Evolutionary conservation across 1,140 invertebrate genomes (phyloP), one percentile per base, ranked within the genome.

Genomic region (Ectropis grisescens): DNA sequence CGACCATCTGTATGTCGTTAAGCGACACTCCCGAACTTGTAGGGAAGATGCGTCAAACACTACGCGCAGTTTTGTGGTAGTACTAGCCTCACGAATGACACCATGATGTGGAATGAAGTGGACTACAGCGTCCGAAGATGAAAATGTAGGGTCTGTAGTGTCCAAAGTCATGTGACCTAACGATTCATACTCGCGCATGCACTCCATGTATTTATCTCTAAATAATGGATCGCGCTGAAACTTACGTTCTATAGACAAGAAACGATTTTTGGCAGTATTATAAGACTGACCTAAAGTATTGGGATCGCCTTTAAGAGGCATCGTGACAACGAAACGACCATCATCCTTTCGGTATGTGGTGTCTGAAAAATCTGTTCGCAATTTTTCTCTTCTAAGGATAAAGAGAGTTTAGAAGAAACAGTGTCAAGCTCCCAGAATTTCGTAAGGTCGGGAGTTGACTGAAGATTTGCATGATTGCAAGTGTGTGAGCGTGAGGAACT

Each of bases 221-320:
- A 22, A 22, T 5, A 5, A 4, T 5, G 19, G 19, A 14, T 30
- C 13, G 13, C 19, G 14, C 10, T 34, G 15, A 24, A 41, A 11
- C 47, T 55, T 58, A 2, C 42, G 37, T 30, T 67, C 62, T 11
- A 66, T 30, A 1, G 36, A 33, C 2, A 58, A 25, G 12, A 54
- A 48, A 2, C 55, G 31, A 9, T 23, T 34, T 27, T 46, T 37
- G 2, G 50, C 50, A 8, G 35, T 27, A 2, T 25, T 26, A 16
- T 34, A 58, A 11, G 46, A 58, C 13, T 53, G 32, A 23, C 49
- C 54, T n/a, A 58, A 27, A 7, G 13, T 14, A 8, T 51, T 37
- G 11, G 47, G 14, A 12, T 38, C 37, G 23, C 48, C 39, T 11
- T 45, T 43, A 9, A 47, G 25, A 8, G 46, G 37, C 6, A 49